These are phyloP conservation scores for Charina bottae DNA, from an alignment of 2,113 vertebrate genomes.

Conservation along the genomic window DNA sequence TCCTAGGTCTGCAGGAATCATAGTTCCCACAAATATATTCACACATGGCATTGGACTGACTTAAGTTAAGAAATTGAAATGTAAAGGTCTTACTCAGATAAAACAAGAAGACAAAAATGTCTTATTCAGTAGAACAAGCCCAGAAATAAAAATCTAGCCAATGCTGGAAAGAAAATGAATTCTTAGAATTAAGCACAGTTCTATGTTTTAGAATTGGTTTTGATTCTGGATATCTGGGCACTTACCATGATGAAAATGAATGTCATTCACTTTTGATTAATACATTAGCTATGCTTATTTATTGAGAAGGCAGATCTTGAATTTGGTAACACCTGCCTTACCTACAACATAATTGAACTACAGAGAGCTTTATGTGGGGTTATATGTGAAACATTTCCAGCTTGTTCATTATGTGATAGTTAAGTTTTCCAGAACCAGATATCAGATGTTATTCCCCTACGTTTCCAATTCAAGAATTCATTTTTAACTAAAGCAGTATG, in stretches of 20 bases:
- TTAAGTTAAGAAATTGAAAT: not conserved
- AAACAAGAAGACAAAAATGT: not conserved
- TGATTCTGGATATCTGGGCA: not conserved
- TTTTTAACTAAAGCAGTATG: not conserved
- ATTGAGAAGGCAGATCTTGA: not conserved
- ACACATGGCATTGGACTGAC: not conserved
- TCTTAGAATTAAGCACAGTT: not conserved
- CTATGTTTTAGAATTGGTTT: not conserved
- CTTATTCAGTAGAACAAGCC: not conserved
- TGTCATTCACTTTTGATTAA: not conserved
- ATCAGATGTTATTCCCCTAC: not conserved
- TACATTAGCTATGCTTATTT: not conserved
- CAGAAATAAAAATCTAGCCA: not conserved
- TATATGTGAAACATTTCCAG: not conserved
- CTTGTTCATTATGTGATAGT: not conserved
- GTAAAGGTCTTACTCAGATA: not conserved
- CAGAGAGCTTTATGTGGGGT: not conserved
- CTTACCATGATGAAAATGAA: not conserved
- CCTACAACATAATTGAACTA: not conserved
- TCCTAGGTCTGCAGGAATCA: not conserved
- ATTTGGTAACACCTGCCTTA: not conserved
- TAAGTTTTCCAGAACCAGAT: not conserved
- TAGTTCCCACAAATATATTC: not conserved
- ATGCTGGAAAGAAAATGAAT: not conserved
- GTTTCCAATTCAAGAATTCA: not conserved